These are phyloP conservation scores for Percopsis omiscomaycus DNA, from an alignment of 2,797 vertebrate species.

Conservation along the genomic window DNA sequence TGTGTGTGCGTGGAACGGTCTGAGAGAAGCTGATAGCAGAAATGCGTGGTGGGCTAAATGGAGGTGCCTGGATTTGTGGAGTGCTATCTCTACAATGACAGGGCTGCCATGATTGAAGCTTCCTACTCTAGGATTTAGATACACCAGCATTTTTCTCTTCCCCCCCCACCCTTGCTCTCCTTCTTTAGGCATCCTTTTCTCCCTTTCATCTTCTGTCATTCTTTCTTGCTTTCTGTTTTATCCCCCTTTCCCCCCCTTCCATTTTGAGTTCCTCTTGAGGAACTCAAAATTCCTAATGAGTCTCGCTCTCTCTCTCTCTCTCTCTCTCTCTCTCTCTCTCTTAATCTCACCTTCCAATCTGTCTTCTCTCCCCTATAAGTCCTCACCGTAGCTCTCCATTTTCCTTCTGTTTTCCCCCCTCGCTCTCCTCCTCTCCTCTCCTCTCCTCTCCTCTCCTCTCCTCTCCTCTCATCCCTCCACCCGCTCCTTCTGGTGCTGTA, in stretches of 20 bases:
- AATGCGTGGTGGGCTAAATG: constrained; percentile 79
- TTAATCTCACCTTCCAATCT: constrained; percentile 51
- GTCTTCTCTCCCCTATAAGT: constrained; percentile 49
- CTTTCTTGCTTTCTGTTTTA: not conserved
- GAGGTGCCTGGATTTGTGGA: constrained; percentile 71
- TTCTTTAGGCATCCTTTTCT: constrained; percentile 8
- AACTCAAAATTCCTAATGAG: not conserved
- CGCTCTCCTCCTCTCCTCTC: not conserved
- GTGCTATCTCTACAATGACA: constrained; percentile 76
- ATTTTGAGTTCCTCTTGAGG: not conserved
- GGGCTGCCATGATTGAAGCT: constrained; percentile 74
- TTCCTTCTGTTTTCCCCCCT: constrained; percentile 14
- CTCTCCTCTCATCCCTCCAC: constrained; percentile 31
- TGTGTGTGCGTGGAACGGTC: constrained; percentile 46
- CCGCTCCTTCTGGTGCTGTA: constrained; percentile 72
- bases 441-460: constrained; percentile 6
- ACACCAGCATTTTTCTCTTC: constrained; percentile 65
- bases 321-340: constrained; percentile 27
- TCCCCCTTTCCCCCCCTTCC: constrained; percentile 28
- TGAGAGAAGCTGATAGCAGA: constrained; percentile 78
- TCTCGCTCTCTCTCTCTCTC: constrained; percentile 25
- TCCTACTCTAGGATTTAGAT: constrained; percentile 73
- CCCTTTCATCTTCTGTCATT: not conserved
- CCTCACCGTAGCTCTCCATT: not conserved
- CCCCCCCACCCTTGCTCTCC: constrained; percentile 40